Conservation (phyloP, 2,888 invertebrate species). For the Hypomecis atomaria region DNA sequence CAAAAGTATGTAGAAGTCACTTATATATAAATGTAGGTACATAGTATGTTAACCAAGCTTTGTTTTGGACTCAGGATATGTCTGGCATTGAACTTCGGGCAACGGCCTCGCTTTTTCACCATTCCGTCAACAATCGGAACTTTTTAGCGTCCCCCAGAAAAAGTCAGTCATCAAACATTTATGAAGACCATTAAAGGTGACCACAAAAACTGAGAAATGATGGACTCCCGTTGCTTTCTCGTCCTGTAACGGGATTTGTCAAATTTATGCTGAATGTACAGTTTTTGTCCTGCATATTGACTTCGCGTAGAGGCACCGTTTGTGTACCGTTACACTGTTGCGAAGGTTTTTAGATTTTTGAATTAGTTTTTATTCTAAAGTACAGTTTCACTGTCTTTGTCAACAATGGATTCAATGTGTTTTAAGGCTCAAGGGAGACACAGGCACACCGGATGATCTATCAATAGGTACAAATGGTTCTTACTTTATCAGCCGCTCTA, state of each 20-base stretch:
- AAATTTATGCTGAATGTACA: constrained; percentile 48
- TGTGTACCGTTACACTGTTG: constrained; percentile 7
- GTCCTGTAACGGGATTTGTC: constrained; percentile 68
- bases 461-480: too few species aligned
- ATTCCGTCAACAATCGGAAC: constrained; percentile 29
- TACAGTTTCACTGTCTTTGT: too few species aligned
- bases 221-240: constrained; percentile 29
- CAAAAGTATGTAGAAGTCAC: too few species aligned
- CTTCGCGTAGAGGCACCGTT: background rate
- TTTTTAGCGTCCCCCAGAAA: constrained; percentile 49
- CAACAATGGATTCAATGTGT: too few species aligned
- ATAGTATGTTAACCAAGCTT: too few species aligned
- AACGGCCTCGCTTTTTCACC: constrained; percentile 10
- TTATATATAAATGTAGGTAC: too few species aligned
- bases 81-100: constrained; percentile 21
- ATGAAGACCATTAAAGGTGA: constrained; percentile 76
- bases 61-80: background rate
- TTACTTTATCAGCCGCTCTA: too few species aligned
- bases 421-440: too few species aligned
- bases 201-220: constrained; percentile 71
- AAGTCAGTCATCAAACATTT: constrained; percentile 75
- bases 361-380: background rate
- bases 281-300: constrained; percentile 39
- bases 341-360: background rate
- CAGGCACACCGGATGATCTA: too few species aligned